Base-by-base conservation (phyloP, 2,797 vertebrate genomes). In the Chelon labrosus region DNA sequence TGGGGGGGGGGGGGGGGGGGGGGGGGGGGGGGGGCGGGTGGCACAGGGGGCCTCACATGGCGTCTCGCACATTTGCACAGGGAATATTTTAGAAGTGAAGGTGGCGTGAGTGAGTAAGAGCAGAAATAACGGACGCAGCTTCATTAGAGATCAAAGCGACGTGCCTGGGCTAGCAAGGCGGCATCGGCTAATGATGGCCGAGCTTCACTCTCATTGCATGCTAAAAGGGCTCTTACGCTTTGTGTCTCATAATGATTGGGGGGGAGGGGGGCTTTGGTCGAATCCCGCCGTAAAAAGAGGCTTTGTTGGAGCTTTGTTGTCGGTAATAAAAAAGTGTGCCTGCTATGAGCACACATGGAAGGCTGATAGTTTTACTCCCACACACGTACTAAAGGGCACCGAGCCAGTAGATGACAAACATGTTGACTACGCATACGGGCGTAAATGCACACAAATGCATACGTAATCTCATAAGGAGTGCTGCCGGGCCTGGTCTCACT, bases 301-400 rank as follows among this genome's bases (percentile, higher is more conserved):
- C 89, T 92, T 91, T 92, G 88, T 90, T 85, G 79, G 77, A 87
- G 90, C 92, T 93, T 94, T 94, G 92, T 93, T 93, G 92, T 92
- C 78, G 75, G 85, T 74, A 88, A 90, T 91, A 93, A 94, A 89
- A 27, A 92, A 88, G 80, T 87, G 80, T 83, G 91, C 91, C 92
- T 91, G 90, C 89, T 91, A 90, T 56, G 85, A 84, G 84, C 82
- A 75, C 88, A 90, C 84, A 92, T 89, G 85, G 79, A 89, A 60
- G 80, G 74, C 80, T 73, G 75, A 82, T 79, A 88, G 66, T 53
- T 89, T 80, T 27, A 49, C 80, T 84, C 86, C 86, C 86, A 88
- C 88, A 85, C 87, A 80, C 82, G 79, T 58, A 64, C 83, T 73
- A 79, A 85, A 57, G 19, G 79, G 81, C 81, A 76, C 65, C 19